These are phyloP conservation scores for Drosophila buzzatii DNA, from an alignment of 2,888 invertebrate species.

Conservation along the genomic window DNA sequence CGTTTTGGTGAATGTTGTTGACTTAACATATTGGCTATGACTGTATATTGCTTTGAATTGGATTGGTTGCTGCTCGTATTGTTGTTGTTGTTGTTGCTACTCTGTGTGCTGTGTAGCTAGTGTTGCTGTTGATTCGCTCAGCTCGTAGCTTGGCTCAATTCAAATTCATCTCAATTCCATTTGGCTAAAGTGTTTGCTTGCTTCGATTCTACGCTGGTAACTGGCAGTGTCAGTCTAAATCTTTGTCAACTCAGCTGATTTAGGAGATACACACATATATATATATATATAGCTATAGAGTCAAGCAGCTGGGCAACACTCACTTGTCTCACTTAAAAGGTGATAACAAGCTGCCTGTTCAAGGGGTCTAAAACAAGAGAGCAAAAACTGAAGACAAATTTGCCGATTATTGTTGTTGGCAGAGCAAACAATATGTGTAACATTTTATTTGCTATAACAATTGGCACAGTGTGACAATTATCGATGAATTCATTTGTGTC, in stretches of 20 bases:
- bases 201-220: constrained; percentile 54
- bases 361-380: constrained; percentile 22
- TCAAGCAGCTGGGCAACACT: constrained; percentile 57
- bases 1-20: constrained; percentile 70
- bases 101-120: constrained; percentile 40
- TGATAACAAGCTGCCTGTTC: constrained; percentile 75
- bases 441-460: constrained; percentile 50
- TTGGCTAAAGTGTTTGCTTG: constrained; percentile 37
- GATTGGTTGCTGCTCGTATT: constrained; percentile 4
- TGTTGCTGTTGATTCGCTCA: constrained; percentile 33
- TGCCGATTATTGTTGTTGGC: constrained; percentile 16
- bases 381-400: constrained; percentile 29
- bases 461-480: constrained; percentile 55
- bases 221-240: constrained; percentile 76
- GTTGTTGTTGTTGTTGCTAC: constrained; percentile 12
- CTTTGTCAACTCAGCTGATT: constrained; percentile 74
- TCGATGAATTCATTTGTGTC: constrained; percentile 16
- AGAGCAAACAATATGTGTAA: constrained; percentile 61
- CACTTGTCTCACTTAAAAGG: constrained; percentile 80
- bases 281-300: constrained; percentile 1
- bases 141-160: constrained; percentile 3
- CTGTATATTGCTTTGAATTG: constrained; percentile 36
- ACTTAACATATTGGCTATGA: constrained; percentile 53
- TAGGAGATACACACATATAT: constrained; percentile 33
- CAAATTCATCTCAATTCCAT: constrained; percentile 41